Conservation (phyloP, 2,113 vertebrate genomes). For the Dendropsophus ebraccatus region DNA sequence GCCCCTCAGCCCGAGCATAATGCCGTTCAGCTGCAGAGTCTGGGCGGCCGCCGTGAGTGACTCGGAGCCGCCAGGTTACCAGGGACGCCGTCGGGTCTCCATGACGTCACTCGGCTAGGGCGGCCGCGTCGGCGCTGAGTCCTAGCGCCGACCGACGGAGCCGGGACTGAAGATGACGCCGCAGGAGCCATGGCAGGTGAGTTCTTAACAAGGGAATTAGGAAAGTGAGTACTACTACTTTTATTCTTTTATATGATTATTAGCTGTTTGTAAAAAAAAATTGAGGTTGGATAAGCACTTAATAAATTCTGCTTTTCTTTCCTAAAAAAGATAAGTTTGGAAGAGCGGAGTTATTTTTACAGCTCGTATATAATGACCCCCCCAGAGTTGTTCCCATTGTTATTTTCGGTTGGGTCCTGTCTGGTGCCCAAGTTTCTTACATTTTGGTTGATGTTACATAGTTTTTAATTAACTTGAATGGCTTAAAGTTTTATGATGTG, state of each 20-base stretch:
- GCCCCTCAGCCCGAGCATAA: too few relatives aligned
- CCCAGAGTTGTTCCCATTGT: background rate
- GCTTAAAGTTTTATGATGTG: background rate
- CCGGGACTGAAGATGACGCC: too few relatives aligned
- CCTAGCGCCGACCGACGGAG: too few relatives aligned
- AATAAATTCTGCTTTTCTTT: background rate
- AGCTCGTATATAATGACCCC: background rate
- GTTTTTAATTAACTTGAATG: background rate
- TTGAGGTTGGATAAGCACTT: background rate
- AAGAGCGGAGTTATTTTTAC: background rate
- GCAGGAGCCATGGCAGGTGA: too few relatives aligned
- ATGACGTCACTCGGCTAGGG: too few relatives aligned
- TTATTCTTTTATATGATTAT: background rate
- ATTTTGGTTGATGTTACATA: background rate
- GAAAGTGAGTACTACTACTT: background rate
- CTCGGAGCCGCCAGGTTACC: too few relatives aligned
- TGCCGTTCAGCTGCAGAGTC: too few relatives aligned
- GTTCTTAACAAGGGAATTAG: too few relatives aligned
- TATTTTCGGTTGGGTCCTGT: background rate
- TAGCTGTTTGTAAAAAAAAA: too few relatives aligned
- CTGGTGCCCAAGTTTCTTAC: background rate
- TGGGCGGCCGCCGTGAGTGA: too few relatives aligned
- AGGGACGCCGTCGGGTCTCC: too few relatives aligned
- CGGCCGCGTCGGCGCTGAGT: too few relatives aligned
- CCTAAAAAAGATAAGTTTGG: background rate